Evolutionary conservation across 2,888 invertebrate species (phyloP), one percentile per base, ranked within the genome.

Genomic region (Andrena bicolor): DNA sequence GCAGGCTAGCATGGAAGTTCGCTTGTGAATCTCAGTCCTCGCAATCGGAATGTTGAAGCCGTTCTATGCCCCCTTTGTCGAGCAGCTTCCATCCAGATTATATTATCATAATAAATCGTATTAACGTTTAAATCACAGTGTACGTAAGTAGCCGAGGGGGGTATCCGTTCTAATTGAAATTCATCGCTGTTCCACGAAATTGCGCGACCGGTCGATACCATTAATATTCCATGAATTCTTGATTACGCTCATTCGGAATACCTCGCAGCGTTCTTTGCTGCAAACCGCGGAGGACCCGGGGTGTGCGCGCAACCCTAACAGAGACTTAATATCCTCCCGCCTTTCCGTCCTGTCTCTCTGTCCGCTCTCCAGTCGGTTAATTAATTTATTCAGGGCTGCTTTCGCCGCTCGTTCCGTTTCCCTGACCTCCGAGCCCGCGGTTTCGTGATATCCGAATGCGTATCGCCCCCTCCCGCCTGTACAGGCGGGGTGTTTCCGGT

Each of bases 401-500:
- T 76, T 74, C 56, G 76, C 28, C 48, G 7, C 16, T 81, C 65
- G 53, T 65, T 76, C 48, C 68, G 58, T 58, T 69, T 58, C 8
- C 51, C 76, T 75, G 41, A 75, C 68, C 76, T 20, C 58, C 10
- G 26, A 66, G 53, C 41, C 20, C 48, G 48, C 41, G 72, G 51
- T 70, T 70, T 70, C 66, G 48, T 73, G 75, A 81, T 81, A 81
- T 79, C 63, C 66, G 71, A 71, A 78, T 75, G 75, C 70, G 79
- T 72, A 82, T 64, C 76, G 66, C 8, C 32, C 16, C 20, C 16
- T n/a, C n/a, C n/a, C 65, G 74, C 49, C 71, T 61, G 16, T 41
- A 41, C 41, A 41, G 65, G 76, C 71, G 75, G 74, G 84, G 76
- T 82, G 83, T 88, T 90, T 90, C 89, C 91, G 88, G 83, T 89